Evolutionary conservation across 2,797 vertebrate genomes (phyloP).

Genomic region (Falco biarmicus): DNA sequence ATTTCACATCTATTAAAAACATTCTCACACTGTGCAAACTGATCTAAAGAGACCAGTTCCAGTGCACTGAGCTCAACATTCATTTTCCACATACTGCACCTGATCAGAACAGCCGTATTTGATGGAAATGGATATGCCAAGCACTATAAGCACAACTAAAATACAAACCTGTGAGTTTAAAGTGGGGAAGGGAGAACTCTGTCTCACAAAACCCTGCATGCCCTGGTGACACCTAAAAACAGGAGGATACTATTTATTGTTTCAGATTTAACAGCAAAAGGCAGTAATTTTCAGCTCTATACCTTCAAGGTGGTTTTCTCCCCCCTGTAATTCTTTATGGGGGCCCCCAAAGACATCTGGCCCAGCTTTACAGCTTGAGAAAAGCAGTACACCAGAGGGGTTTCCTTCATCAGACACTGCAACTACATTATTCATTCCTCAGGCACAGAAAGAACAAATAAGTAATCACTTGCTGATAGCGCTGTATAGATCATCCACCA

Average conservation of each 20-base stretch:
- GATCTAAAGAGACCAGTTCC: background rate
- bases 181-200: background rate
- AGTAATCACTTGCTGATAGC: background rate
- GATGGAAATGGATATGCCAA: background rate
- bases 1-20: background rate
- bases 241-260: background rate
- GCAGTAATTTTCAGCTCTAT: background rate
- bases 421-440: background rate
- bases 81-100: background rate
- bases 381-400: background rate
- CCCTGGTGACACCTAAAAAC: background rate
- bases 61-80: background rate
- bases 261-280: background rate
- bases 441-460: background rate
- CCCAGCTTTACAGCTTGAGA: background rate
- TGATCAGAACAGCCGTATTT: background rate
- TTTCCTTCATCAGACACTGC: background rate
- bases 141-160: background rate
- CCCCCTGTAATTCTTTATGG: background rate
- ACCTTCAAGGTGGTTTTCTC: background rate
- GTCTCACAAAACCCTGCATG: background rate
- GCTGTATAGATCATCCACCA: background rate
- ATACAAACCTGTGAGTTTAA: background rate
- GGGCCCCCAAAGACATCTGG: background rate
- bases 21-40: background rate